Base-by-base conservation (phyloP, 2,888 invertebrate genomes). In the Exephanes ischioxanthus region DNA sequence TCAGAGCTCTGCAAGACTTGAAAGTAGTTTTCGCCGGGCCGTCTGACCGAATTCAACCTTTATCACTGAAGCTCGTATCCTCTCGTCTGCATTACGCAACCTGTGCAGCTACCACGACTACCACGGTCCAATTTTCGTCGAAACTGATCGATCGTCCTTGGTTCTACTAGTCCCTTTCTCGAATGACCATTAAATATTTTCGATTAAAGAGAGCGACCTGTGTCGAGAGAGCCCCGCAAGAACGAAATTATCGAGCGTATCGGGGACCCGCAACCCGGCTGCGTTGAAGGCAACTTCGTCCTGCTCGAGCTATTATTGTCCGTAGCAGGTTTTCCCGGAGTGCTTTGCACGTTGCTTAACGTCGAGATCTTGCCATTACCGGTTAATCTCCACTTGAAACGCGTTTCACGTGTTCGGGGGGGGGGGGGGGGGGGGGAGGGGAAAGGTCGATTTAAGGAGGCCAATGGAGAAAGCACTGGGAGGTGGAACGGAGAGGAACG, bases 361-460 rank as follows among this genome's bases (percentile, higher is more conserved):
- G 63, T 84, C 81, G 77, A 68, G 72, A 72, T 70, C 73, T 78
- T 70, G 73, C 80, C 68, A 73, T 84, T 84, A 78, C 68, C 77
- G 81, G 80, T 81, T 84, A 84, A 84, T 84, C 81, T 78, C 78
- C 53, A 78, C 84, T 84, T 66, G 73, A 81, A 78, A 78, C 84
- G 73, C 84, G 73, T 84, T 81, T 78, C 84, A 68, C 77, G 84
- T 81, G 70, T 78, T 53, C 61, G 41, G 63, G 68, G 33, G 14
- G 11, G 3, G 3, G 41, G 66, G 48, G 80, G 51, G 41, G 41
- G 11, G 48, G 30, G 66, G 41, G 41, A 61, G 30, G 66, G 41
- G 41, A 61, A 71, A 58, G 80, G 51, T n/a, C 14, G 26, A 41
- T 58, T 67, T 45, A 66, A 22, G 66, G 55, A 19, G 70, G 26